A percentile compares a stretch with the other conserved stretches of the same genome.
Evolutionary conservation across 2,113 vertebrate genomes (phyloP).

Genomic region (Gadus macrocephalus): DNA sequence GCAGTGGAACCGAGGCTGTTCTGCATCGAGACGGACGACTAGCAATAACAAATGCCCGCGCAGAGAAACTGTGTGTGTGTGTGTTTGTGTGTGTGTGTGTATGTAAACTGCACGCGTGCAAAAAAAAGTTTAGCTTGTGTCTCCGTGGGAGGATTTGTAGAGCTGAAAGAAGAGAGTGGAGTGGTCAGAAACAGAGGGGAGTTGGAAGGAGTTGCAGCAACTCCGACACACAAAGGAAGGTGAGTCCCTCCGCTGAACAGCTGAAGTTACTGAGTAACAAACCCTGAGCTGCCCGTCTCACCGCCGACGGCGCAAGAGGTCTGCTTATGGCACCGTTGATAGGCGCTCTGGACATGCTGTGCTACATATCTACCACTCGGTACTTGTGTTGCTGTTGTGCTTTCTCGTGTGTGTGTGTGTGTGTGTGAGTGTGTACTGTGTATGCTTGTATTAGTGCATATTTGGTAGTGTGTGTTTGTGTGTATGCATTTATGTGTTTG

Average conservation of each 20-base stretch:
- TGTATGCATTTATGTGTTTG: too few relatives aligned
- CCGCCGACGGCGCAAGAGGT: too few relatives aligned
- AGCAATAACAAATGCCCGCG: slow-evolving; percentile 38
- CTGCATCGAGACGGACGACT: slow-evolving; percentile 47
- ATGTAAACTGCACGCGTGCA: background rate
- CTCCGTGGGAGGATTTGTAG: too few relatives aligned
- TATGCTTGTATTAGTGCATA: too few relatives aligned
- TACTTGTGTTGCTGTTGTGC: slow-evolving; percentile 4
- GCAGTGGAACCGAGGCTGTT: too few relatives aligned
- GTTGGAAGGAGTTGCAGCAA: slow-evolving; percentile 43
- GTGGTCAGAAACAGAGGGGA: too few relatives aligned
- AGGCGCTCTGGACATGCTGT: background rate
- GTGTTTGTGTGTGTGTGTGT: background rate
- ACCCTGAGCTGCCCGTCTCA: too few relatives aligned
- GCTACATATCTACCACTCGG: background rate
- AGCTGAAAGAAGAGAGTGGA: too few relatives aligned
- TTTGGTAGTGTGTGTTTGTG: too few relatives aligned
- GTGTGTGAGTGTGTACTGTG: background rate
- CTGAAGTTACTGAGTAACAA: slow-evolving; percentile 23
- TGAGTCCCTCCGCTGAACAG: slow-evolving; percentile 40
- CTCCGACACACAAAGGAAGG: slow-evolving; percentile 41
- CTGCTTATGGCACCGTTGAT: too few relatives aligned
- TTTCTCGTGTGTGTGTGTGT: slow-evolving; percentile 5
- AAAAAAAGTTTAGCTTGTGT: slow-evolving; percentile 27
- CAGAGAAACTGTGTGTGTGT: slow-evolving; percentile 44